Conservation (phyloP, 2,888 invertebrate genomes). For the Tupiocoris notatus region DNA sequence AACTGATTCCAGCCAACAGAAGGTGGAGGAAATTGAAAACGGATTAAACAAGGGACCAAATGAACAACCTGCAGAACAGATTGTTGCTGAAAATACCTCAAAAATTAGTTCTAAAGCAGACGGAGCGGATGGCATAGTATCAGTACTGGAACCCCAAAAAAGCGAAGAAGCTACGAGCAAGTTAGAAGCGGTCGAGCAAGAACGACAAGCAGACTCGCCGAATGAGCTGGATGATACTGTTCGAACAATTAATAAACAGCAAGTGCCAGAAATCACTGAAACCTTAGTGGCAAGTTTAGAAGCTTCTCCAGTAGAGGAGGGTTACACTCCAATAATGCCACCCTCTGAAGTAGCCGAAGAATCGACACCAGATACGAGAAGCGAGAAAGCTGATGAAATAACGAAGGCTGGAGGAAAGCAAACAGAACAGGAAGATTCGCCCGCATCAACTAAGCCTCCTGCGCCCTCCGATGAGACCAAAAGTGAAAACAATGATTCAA, state of each 20-base stretch:
- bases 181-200: neutral
- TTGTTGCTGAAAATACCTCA: neutral
- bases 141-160: neutral
- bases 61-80: neutral
- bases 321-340: neutral
- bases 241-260: neutral
- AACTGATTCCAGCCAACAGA: neutral
- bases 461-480: neutral
- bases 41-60: neutral
- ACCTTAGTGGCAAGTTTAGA: conserved; percentile 20
- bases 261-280: conserved; percentile 25
- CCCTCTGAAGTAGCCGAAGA: conserved; percentile 4
- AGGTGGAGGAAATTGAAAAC: neutral
- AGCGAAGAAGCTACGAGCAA: neutral
- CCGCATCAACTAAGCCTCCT: neutral
- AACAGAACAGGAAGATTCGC: neutral
- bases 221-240: neutral
- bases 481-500: conserved; percentile 24
- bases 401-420: neutral
- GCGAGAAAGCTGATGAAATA: conserved; percentile 1
- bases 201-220: neutral
- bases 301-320: conserved; percentile 7
- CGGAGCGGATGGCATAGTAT: neutral
- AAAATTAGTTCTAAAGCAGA: neutral
- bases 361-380: neutral